Conservation (phyloP, 2,113 vertebrate species). For the Pholis gunnellus region DNA sequence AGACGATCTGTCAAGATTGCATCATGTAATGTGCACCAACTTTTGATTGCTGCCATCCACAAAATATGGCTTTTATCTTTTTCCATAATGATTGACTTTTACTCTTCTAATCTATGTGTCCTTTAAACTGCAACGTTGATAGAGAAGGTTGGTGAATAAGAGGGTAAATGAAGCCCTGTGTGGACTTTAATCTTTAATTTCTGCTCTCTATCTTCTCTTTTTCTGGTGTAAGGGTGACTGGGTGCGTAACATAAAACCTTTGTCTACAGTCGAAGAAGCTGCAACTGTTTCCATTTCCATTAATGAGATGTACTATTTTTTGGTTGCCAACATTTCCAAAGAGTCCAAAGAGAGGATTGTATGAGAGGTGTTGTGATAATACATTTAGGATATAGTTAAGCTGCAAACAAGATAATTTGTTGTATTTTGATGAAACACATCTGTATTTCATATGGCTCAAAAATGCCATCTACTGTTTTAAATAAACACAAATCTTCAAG, state of each 20-base stretch:
- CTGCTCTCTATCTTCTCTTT: neutral
- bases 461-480: no score
- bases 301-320: neutral
- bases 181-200: neutral
- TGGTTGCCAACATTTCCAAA: neutral
- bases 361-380: neutral
- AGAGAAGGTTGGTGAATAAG: neutral
- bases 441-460: no score
- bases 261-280: neutral
- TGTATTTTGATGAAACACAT: no score
- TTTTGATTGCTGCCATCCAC: neutral
- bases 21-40: neutral
- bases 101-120: neutral
- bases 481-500: no score
- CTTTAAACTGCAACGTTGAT: neutral
- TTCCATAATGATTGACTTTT: constrained; percentile 6
- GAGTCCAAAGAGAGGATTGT: neutral
- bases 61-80: neutral
- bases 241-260: neutral
- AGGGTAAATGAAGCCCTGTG: neutral
- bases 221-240: neutral
- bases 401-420: no score
- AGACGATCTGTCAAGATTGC: neutral
- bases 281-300: neutral
- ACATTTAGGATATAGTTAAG: neutral